These are phyloP conservation scores for Centropus unirufus DNA, from an alignment of 2,113 vertebrate genomes.

Conservation along the genomic window DNA sequence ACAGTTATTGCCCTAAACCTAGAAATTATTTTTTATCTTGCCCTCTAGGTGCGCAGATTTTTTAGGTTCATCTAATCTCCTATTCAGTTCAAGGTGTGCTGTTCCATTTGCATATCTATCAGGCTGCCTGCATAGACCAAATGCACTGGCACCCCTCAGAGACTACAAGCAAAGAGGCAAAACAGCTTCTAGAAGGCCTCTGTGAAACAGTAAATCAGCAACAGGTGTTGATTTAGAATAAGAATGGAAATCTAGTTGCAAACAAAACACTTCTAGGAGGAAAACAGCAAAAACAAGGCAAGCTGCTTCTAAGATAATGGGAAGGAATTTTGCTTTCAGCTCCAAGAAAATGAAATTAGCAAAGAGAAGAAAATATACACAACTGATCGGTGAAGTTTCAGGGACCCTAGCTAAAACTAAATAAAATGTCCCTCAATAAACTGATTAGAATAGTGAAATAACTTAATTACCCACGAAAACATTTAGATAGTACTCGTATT, in stretches of 20 bases:
- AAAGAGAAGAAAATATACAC: not conserved
- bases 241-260: not conserved
- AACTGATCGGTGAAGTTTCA: not conserved
- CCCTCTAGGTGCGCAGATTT: not conserved
- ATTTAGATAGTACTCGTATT: not conserved
- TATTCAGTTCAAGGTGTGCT: not conserved
- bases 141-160: not conserved
- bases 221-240: not conserved
- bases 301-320: not conserved
- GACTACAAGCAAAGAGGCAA: not conserved
- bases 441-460: not conserved
- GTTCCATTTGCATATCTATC: not conserved
- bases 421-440: not conserved
- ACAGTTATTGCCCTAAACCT: not conserved
- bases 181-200: not conserved
- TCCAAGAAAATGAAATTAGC: not conserved
- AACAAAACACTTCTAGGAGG: not conserved
- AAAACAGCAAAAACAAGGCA: not conserved
- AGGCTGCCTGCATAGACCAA: not conserved
- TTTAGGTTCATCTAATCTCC: not conserved
- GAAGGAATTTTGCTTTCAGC: not conserved
- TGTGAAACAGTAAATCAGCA: not conserved
- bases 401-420: not conserved
- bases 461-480: not conserved
- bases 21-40: not conserved